These are phyloP conservation scores for Stegophylla sp. DNA, from an alignment of 2,888 invertebrate genomes.

Conservation along the genomic window DNA sequence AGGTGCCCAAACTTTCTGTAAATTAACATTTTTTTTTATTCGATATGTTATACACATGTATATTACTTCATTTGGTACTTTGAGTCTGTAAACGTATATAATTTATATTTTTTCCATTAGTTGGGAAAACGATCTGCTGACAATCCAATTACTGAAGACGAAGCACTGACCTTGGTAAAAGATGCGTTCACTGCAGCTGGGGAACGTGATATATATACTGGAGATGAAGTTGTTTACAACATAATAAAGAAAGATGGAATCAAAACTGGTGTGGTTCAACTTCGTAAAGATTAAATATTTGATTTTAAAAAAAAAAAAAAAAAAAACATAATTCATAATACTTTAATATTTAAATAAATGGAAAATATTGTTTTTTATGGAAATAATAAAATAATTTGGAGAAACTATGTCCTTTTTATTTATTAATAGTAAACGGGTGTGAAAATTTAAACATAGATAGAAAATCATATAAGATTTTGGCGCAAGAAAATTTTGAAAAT, in stretches of 20 bases:
- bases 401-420: no score
- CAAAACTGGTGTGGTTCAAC: conserved; percentile 74
- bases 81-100: no score
- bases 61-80: no score
- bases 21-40: no score
- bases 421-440: no score
- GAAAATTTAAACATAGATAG: no score
- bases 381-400: conserved; percentile 26
- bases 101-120: conserved; percentile 66
- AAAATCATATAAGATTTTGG: no score
- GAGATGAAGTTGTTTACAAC: conserved; percentile 85
- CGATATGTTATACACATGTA: no score
- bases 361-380: conserved; percentile 22
- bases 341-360: background rate
- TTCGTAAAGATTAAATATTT: conserved; percentile 83
- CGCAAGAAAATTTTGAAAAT: no score
- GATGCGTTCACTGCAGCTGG: conserved; percentile 98
- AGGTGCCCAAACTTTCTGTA: no score
- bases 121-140: conserved; percentile 69
- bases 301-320: no score
- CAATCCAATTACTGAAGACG: conserved; percentile 74
- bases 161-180: conserved; percentile 83
- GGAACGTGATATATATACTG: conserved; percentile 97
- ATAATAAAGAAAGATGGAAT: conserved; percentile 88
- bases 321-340: conserved; percentile 5